Evolutionary conservation across 2,797 vertebrate genomes (phyloP).

Genomic region (Eulemur rubriventer): DNA sequence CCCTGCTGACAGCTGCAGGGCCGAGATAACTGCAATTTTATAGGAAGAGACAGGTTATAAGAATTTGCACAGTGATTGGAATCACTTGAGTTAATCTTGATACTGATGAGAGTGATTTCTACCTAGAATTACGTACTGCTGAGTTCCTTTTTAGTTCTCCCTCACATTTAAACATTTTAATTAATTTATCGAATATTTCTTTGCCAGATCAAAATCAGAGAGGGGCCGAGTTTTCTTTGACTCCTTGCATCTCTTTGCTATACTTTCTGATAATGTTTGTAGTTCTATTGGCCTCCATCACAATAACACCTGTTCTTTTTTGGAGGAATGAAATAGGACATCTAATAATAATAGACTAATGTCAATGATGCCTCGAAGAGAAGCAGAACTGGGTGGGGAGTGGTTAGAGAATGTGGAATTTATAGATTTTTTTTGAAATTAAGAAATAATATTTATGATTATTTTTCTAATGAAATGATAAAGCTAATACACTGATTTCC

Average conservation of each 20-base stretch:
- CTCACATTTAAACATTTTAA: background rate
- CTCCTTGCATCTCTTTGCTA: background rate
- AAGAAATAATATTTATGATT: background rate
- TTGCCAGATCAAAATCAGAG: background rate
- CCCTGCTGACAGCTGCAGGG: background rate
- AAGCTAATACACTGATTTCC: background rate
- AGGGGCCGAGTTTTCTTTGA: background rate
- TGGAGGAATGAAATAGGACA: background rate
- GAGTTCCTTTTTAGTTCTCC: background rate
- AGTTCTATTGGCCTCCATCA: background rate
- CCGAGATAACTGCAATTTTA: background rate
- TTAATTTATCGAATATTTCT: background rate
- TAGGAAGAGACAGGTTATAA: accelerated
- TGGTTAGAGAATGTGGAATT: background rate
- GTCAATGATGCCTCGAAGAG: background rate
- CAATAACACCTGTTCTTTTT: background rate
- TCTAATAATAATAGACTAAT: background rate
- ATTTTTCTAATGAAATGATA: background rate
- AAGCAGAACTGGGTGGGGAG: background rate
- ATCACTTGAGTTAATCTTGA: background rate
- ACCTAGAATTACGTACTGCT: background rate
- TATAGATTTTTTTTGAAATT: background rate
- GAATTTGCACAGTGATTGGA: background rate
- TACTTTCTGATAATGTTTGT: background rate
- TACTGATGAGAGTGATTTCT: background rate